phyloP scores from a whole-genome alignment of 1,140 invertebrate species.

The Drosophila rhopaloa region DNA sequence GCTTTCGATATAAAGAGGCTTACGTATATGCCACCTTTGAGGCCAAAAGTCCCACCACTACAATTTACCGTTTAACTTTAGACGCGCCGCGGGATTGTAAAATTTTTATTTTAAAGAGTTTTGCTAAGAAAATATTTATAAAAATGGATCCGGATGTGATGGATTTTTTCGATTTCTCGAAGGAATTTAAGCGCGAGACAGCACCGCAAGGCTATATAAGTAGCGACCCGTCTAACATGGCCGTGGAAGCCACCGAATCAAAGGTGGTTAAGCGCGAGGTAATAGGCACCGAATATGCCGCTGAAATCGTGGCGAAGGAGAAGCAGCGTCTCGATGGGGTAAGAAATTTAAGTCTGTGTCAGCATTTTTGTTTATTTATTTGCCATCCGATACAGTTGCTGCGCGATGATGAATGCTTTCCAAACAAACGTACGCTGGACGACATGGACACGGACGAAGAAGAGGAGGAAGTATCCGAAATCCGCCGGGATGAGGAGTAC shows the following conservation, averaged over 20 bases:
- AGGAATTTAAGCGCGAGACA: conserved; percentile 56
- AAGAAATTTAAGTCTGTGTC: conserved; percentile 11
- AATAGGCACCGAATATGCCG: conserved; percentile 62
- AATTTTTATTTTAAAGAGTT: background rate
- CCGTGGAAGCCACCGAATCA: conserved; percentile 13
- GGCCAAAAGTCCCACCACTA: conserved; percentile 6
- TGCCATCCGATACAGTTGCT: background rate
- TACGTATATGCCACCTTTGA: background rate
- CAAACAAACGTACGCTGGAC: conserved; percentile 23
- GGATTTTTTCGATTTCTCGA: conserved; percentile 79
- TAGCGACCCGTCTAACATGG: conserved; percentile 2
- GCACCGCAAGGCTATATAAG: conserved; percentile 36
- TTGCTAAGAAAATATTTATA: background rate
- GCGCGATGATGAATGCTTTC: background rate
- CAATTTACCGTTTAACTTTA: conserved; percentile 44
- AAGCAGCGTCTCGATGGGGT: conserved; percentile 52
- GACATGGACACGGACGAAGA: conserved; percentile 68
- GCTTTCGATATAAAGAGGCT: background rate
- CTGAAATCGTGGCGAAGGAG: conserved; percentile 48
- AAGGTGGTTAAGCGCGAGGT: conserved; percentile 59
- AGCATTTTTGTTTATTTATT: conserved; percentile 1
- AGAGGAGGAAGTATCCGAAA: background rate
- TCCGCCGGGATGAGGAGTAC: conserved; percentile 57
- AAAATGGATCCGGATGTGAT: conserved; percentile 69
- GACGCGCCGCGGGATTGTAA: background rate